A percentile compares a stretch with the other conserved stretches of the same genome.
phyloP scores from a whole-genome alignment of 30 jellyfish, hydroid and myxozoan genomes.

The Chironex yamaguchii region DNA sequence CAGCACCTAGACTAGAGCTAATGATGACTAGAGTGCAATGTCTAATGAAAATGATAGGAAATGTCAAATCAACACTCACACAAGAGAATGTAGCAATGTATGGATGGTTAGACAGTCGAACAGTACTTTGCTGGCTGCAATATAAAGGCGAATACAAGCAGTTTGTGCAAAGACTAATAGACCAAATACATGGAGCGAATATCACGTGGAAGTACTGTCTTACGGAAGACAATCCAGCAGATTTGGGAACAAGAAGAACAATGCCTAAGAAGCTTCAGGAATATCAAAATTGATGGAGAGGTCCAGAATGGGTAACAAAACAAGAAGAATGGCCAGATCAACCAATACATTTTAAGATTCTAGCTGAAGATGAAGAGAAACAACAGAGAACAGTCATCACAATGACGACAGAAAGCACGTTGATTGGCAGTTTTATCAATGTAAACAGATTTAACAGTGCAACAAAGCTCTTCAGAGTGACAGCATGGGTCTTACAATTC shows the following conservation, averaged over 20 bases:
- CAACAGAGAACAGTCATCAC: neutral
- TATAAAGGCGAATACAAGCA: slow-evolving; percentile 60
- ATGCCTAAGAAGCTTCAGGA: slow-evolving; percentile 28
- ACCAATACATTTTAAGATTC: neutral
- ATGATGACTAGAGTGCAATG: slow-evolving; percentile 10
- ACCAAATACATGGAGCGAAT: slow-evolving; percentile 46
- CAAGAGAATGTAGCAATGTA: neutral
- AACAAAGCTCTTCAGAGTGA: slow-evolving; percentile 39
- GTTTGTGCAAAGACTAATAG: slow-evolving; percentile 42
- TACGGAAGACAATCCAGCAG: slow-evolving; percentile 67
- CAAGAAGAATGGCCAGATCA: slow-evolving; percentile 59
- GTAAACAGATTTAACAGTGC: slow-evolving; percentile 38
- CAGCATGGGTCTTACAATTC: slow-evolving; percentile 58
- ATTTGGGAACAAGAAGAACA: slow-evolving; percentile 69
- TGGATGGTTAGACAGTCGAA: slow-evolving; percentile 54
- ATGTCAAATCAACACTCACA: slow-evolving; percentile 24
- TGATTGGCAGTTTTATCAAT: neutral
- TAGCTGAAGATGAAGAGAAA: slow-evolving; percentile 36
- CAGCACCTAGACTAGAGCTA: slow-evolving; percentile 46
- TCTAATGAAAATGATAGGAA: slow-evolving; percentile 9
- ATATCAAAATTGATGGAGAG: slow-evolving; percentile 20
- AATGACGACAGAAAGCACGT: slow-evolving; percentile 5
- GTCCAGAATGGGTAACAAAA: slow-evolving; percentile 58
- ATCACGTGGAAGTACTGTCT: slow-evolving; percentile 61
- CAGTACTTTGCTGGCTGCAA: slow-evolving; percentile 64